Evolutionary conservation across 2,888 invertebrate species (phyloP), one percentile per base, ranked within the genome.

Genomic region (Platycheirus rosarum): DNA sequence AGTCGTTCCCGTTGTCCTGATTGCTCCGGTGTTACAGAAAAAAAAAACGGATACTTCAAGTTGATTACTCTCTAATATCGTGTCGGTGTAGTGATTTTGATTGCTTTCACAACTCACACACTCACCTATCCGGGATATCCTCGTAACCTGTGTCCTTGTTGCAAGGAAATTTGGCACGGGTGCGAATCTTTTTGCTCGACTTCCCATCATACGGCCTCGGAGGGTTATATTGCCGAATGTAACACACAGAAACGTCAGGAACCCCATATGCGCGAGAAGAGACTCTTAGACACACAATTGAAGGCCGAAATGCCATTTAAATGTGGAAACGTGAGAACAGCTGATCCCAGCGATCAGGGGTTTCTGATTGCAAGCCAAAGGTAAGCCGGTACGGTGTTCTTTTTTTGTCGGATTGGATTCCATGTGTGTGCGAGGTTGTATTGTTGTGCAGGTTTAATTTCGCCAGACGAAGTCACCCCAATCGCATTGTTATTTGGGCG

Each of bases 61-160:
- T 82, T 77, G 82, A 82, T 82, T 82, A 82, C 82, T 82, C 82
- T 82, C 82, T 82, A 82, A 82, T 82, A 73, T 82, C 82, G 82
- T 82, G 82, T 77, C 82, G 71, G 77, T 82, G 82, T 82, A 82
- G 77, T 82, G 82, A 82, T 82, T 82, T 82, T 82, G 82, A 82
- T 82, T 82, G 82, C 82, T 82, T 82, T 73, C 77, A 37, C 71
- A 82, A 77, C 82, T 82, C 82, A 82, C 82, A 82, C 82, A 82
- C 82, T 77, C 82, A 82, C 82, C 71, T 63, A 18, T 13, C 14
- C 60, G 73, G 48, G 35, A 79, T 42, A 63, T 63, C 46, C 74
- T 62, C 20, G 48, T 69, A 80, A 75, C 80, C 80, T 80, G 80
- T 75, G 60, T 51, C 60, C 60, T 44, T 60, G 44, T 60, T 11